Conservation (phyloP, 1,140 invertebrate species). For the Ridgeia piscesae region DNA sequence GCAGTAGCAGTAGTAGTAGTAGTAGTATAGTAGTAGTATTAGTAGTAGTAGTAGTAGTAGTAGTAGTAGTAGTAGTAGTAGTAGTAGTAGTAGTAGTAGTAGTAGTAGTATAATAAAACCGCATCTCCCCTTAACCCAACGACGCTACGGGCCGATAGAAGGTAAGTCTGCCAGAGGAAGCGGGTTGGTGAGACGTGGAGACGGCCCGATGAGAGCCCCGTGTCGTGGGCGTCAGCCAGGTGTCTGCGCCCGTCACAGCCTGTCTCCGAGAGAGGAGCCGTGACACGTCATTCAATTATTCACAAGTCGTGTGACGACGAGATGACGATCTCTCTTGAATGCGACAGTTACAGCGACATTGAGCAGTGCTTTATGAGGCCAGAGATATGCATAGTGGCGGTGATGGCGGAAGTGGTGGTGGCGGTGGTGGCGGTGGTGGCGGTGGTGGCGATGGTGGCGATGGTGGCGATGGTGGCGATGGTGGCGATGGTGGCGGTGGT, state of each 20-base stretch:
- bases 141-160: not conserved
- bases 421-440: constrained; percentile 9
- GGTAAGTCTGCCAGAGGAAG: not conserved
- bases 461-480: constrained; percentile 13
- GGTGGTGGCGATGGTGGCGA: not conserved
- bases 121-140: too few relatives aligned
- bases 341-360: not conserved
- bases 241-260: not conserved
- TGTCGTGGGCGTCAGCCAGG: not conserved
- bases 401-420: too few relatives aligned
- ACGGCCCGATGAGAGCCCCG: not conserved
- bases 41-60: too few relatives aligned
- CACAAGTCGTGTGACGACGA: not conserved
- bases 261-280: not conserved
- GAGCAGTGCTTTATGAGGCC: not conserved
- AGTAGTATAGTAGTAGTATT: too few relatives aligned
- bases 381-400: not conserved
- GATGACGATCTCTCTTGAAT: not conserved
- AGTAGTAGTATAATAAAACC: too few relatives aligned
- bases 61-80: too few relatives aligned
- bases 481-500: not conserved
- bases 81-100: too few relatives aligned
- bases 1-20: too few relatives aligned
- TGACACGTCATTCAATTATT: not conserved
- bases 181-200: not conserved